These are phyloP conservation scores for Polypterus bichir DNA, from an alignment of 2,113 vertebrate genomes.

Conservation along the genomic window DNA sequence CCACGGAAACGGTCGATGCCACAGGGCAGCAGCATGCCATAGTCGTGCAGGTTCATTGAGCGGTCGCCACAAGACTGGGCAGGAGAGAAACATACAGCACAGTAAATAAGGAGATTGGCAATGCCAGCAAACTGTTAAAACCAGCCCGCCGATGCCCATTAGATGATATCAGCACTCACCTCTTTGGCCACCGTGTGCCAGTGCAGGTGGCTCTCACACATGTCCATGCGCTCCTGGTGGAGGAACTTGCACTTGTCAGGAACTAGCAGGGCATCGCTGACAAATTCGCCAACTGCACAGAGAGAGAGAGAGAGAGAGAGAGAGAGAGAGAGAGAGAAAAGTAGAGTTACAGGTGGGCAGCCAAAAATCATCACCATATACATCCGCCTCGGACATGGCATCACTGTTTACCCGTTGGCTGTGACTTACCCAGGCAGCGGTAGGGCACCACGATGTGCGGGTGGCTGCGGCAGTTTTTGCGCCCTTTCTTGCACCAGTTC, in stretches of 20 bases:
- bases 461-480: slow-evolving; percentile 81
- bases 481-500: slow-evolving; percentile 92
- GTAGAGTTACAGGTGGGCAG: too few species aligned
- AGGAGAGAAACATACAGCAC: not conserved
- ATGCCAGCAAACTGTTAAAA: not conserved
- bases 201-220: slow-evolving; percentile 94
- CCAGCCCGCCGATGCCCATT: not conserved
- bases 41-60: slow-evolving; percentile 88
- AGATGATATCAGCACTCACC: slow-evolving; percentile 37
- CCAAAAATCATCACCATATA: too few species aligned
- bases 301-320: slow-evolving; percentile 20
- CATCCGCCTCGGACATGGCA: not conserved
- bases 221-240: slow-evolving; percentile 94
- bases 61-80: slow-evolving; percentile 84
- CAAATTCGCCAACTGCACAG: slow-evolving; percentile 82
- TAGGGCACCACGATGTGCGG: slow-evolving; percentile 90
- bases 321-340: slow-evolving; percentile 21
- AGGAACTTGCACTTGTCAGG: slow-evolving; percentile 96
- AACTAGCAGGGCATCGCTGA: slow-evolving; percentile 94
- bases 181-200: slow-evolving; percentile 97
- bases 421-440: slow-evolving; percentile 78
- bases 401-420: not conserved
- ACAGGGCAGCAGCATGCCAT: slow-evolving; percentile 91
- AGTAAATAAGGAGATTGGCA: not conserved
- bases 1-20: slow-evolving; percentile 91